Evolutionary conservation across 2,888 invertebrate species (phyloP).

Genomic region (Ceriagrion tenellum): DNA sequence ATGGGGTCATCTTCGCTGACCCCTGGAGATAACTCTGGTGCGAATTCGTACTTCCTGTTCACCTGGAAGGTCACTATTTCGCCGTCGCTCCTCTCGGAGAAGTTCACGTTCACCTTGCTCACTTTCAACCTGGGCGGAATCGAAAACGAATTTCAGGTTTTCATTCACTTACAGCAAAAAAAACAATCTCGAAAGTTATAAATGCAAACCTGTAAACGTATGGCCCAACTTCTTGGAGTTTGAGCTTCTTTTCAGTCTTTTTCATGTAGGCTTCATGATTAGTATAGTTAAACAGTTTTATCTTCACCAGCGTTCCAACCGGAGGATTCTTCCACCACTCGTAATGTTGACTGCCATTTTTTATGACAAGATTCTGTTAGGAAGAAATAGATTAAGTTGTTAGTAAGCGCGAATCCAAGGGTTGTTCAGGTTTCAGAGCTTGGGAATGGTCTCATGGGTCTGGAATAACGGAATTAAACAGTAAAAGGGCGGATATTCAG

Average conservation of each 20-base stretch:
- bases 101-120: conserved; percentile 82
- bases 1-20: conserved; percentile 82
- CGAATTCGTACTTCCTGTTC: conserved; percentile 83
- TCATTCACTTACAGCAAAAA: too few species aligned
- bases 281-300: conserved; percentile 91
- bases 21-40: conserved; percentile 82
- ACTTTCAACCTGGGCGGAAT: conserved; percentile 80
- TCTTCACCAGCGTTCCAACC: conserved; percentile 81
- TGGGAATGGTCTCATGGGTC: too few species aligned
- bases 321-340: conserved; percentile 83
- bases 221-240: conserved; percentile 86
- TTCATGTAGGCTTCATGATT: conserved; percentile 83
- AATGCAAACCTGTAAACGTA: conserved; percentile 86
- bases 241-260: conserved; percentile 81
- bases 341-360: conserved; percentile 81
- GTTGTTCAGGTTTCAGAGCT: too few species aligned
- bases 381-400: too few species aligned
- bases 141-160: too few species aligned
- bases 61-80: conserved; percentile 85
- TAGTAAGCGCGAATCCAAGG: too few species aligned
- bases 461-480: too few species aligned
- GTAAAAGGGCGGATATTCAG: too few species aligned
- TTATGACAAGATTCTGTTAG: conserved; percentile 81
- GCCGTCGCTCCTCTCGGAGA: conserved; percentile 78
- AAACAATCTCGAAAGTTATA: too few species aligned